Percentiles rank a stretch among this genome's conserved stretches.
These are phyloP conservation scores for Mnemiopsis leidyi DNA, from an alignment of 37 sponge, comb jelly and placozoan genomes.

Conservation along the genomic window DNA sequence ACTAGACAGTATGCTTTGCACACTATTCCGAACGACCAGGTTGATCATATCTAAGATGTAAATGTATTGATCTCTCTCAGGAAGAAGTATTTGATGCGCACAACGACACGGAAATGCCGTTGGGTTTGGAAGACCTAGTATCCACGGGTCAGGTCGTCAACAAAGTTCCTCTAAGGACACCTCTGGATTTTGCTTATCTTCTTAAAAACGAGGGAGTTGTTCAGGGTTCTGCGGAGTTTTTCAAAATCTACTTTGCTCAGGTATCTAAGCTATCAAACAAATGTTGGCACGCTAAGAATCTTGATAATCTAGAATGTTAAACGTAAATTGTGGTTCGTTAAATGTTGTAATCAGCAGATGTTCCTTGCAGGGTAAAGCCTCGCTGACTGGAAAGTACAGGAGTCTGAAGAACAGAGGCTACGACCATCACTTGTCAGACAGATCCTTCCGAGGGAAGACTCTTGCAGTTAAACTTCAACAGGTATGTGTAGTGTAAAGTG, in stretches of 20 bases:
- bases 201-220: neutral
- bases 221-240: neutral
- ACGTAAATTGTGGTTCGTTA: no score
- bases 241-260: slow-evolving; percentile 19
- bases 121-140: neutral
- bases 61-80: no score
- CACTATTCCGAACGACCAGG: no score
- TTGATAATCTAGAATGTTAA: no score
- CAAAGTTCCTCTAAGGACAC: slow-evolving; percentile 37
- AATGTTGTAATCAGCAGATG: no score
- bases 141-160: neutral
- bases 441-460: neutral
- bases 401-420: slow-evolving; percentile 19
- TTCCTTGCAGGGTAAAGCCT: neutral
- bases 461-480: slow-evolving; percentile 47
- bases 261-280: no score
- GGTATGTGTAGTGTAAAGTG: neutral
- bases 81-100: neutral
- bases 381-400: neutral
- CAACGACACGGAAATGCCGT: neutral
- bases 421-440: slow-evolving; percentile 12
- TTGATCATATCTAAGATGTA: no score
- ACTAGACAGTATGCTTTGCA: no score
- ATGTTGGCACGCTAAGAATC: no score
- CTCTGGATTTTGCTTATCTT: slow-evolving; percentile 6